Base-by-base conservation (phyloP, 2,113 vertebrate species). In the Malurus melanocephalus region DNA sequence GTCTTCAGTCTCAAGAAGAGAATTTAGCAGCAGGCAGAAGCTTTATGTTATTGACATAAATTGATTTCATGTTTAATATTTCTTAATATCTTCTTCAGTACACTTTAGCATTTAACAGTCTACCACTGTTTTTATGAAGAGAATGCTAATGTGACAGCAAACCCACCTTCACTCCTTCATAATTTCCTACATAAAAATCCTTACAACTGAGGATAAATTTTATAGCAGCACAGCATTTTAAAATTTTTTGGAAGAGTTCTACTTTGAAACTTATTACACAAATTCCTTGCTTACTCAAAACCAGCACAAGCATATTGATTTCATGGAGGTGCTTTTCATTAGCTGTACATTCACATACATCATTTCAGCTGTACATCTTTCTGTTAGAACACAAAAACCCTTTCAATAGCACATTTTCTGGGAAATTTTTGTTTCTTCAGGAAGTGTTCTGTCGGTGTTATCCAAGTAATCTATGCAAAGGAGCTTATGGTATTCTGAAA, bases 101-200 rank as follows among this genome's bases (percentile, higher is more conserved):
- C 20, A 62, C 35, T 72, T 73, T 92, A 79, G 14, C 68, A 88
- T 80, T 85, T 85, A 90, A 30, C 30, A 81, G 65, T 88, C 88
- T 91, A 85, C 23, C 48, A 66, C 51, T 73, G 42, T 74, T 91
- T 87, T 62, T 53, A 61, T 68, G 72, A 92, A 45, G 26, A 78
- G 64, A 68, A 87, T 76, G 49, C 6, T 85, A 83, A 89, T 74
- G 78, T 23, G 4, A 83, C 72, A 93, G 61, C 45, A 89, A 73
- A 93, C 60, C 78, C 90, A 95, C 84, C 53, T 73, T 60, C 62
- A 76, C 42, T 80, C 79, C 69, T 88, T 92, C 90, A 76, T 23
- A 49, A 64, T 26, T 82, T 57, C 82, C 45, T 71, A 9, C 9
- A 49, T 33, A 53, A 49, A 61, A 88, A 74, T 62, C 19, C 27